Conservation (phyloP, 2,797 vertebrate species). For the Smutsia gigantea region DNA sequence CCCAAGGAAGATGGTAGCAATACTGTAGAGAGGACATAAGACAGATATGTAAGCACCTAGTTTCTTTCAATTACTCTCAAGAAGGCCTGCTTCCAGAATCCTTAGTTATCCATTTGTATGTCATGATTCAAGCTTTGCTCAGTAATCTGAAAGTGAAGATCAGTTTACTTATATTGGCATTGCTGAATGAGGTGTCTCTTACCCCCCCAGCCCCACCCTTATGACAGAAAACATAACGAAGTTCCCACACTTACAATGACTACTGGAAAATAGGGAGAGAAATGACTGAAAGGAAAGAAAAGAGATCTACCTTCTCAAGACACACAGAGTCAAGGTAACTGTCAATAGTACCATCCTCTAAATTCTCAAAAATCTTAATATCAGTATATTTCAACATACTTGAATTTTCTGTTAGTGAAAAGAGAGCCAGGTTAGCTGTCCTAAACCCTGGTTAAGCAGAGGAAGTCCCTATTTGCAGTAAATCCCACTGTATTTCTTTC, state of each 20-base stretch:
- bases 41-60: slow-evolving; percentile 20
- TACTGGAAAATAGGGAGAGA: not conserved
- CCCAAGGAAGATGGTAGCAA: not conserved
- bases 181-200: not conserved
- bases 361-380: not conserved
- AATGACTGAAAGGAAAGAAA: not conserved
- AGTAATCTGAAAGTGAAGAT: slow-evolving; percentile 8
- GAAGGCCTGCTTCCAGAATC: slow-evolving; percentile 33
- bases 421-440: not conserved
- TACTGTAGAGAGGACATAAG: not conserved
- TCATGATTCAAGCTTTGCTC: slow-evolving; percentile 18
- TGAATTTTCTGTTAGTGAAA: not conserved
- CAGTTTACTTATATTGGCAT: not conserved
- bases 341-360: not conserved
- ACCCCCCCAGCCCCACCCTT: not conserved
- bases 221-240: not conserved
- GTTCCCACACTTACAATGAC: not conserved
- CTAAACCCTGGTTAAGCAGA: not conserved
- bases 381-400: not conserved
- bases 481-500: not conserved
- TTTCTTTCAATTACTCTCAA: slow-evolving; percentile 44
- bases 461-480: not conserved
- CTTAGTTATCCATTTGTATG: not conserved
- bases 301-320: not conserved
- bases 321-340: not conserved